Percentiles rank a stretch among this genome's conserved stretches.
Evolutionary conservation across 2,797 vertebrate species (phyloP).

Genomic region (Melanotaenia boesemani): DNA sequence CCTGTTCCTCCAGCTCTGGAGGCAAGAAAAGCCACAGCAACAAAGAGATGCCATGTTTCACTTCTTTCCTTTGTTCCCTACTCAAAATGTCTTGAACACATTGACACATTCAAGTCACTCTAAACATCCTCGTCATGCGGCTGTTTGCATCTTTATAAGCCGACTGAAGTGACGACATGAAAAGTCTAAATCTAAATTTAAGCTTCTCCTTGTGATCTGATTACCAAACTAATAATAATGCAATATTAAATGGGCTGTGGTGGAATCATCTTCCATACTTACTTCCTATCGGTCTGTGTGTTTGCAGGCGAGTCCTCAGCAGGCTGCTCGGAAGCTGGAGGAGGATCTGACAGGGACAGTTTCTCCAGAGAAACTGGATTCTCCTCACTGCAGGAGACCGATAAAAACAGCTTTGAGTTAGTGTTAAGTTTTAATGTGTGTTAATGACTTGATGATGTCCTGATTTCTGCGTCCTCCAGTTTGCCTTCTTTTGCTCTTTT

Average conservation of each 20-base stretch:
- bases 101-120: background rate
- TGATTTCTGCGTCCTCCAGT: too few species aligned
- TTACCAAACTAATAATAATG: too few species aligned
- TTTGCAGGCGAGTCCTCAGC: conserved; percentile 42
- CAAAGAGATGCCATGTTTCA: background rate
- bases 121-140: too few species aligned
- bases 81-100: background rate
- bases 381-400: conserved; percentile 71
- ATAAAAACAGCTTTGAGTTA: background rate
- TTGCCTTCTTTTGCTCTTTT: too few species aligned
- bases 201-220: too few species aligned
- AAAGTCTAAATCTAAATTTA: too few species aligned
- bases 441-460: too few species aligned
- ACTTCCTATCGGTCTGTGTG: conserved; percentile 77
- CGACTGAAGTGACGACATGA: too few species aligned
- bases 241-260: too few species aligned
- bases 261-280: conserved; percentile 15
- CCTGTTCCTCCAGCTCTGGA: background rate
- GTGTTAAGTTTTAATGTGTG: background rate
- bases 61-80: background rate
- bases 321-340: conserved; percentile 51
- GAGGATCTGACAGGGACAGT: conserved; percentile 79
- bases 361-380: conserved; percentile 78
- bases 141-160: too few species aligned
- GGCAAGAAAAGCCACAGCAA: background rate